phyloP scores from a whole-genome alignment of 2,113 vertebrate species.

The Polyodon spathula region DNA sequence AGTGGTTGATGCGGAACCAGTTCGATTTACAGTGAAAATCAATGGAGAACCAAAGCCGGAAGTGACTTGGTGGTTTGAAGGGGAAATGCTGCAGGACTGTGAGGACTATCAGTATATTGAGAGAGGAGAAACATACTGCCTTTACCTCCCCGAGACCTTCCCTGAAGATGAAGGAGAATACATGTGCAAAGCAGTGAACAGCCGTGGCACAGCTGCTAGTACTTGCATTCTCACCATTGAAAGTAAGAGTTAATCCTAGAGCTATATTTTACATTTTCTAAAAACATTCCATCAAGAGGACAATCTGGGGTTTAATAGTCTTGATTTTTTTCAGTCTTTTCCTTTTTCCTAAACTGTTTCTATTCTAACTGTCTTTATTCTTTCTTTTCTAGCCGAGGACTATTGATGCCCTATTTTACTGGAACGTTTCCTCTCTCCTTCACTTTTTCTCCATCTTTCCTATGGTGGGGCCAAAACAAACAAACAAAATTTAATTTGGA shows the following conservation, averaged over 20 bases:
- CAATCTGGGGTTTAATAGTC: too few species aligned
- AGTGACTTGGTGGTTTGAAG: constrained; percentile 98
- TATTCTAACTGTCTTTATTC: constrained; percentile 17
- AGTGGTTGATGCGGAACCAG: constrained; percentile 88
- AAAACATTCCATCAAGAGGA: background rate
- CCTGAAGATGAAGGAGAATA: constrained; percentile 97
- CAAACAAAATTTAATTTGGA: constrained; percentile 47
- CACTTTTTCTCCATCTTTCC: constrained; percentile 53
- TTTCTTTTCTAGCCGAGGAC: constrained; percentile 75
- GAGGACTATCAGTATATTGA: constrained; percentile 98
- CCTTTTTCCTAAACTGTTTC: constrained; percentile 38
- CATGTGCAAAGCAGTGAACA: constrained; percentile 97
- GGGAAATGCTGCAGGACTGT: constrained; percentile 87
- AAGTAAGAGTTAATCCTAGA: constrained; percentile 80
- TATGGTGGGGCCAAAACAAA: constrained; percentile 66
- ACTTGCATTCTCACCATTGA: constrained; percentile 97
- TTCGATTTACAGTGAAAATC: constrained; percentile 91
- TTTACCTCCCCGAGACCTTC: constrained; percentile 96
- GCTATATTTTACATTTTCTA: constrained; percentile 26
- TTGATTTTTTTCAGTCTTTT: background rate
- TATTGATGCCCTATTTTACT: constrained; percentile 63
- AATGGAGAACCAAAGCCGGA: constrained; percentile 88
- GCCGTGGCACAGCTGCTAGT: constrained; percentile 87
- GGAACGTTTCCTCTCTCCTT: constrained; percentile 52
- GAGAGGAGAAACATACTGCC: constrained; percentile 91